Conservation (phyloP, 2,888 invertebrate genomes). For the Pyrocoelia pectoralis region DNA sequence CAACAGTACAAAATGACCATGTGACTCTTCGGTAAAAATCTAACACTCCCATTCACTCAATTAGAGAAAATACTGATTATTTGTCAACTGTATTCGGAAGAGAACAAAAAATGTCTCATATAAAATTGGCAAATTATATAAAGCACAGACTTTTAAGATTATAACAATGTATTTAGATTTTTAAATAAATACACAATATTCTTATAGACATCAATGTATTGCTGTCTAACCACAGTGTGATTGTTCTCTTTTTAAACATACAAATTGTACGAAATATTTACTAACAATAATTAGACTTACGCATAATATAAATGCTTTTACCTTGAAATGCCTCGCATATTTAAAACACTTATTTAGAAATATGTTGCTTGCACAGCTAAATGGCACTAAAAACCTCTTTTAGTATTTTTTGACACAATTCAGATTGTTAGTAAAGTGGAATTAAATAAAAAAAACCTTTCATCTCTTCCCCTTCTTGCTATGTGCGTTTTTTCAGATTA, state of each 20-base stretch:
- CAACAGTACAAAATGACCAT: neutral
- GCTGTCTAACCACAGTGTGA: constrained; percentile 47
- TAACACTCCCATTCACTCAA: constrained; percentile 7
- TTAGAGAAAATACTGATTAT: constrained; percentile 33
- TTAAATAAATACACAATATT: neutral
- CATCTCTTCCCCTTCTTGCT: neutral
- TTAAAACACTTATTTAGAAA: constrained; percentile 14
- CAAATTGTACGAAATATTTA: constrained; percentile 17
- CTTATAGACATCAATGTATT: constrained; percentile 41
- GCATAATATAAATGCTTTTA: constrained; percentile 20
- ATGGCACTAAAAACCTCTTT: constrained; percentile 29
- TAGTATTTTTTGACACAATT: constrained; percentile 30
- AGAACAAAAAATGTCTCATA: neutral
- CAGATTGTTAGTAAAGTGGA: neutral
- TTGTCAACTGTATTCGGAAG: constrained; percentile 23
- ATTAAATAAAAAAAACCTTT: neutral
- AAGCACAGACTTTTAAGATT: too few relatives aligned
- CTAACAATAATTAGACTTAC: neutral
- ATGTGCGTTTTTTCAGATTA: neutral
- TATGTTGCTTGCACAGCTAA: constrained; percentile 25
- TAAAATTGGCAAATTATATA: too few relatives aligned
- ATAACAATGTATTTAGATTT: neutral
- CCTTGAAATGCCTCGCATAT: constrained; percentile 4
- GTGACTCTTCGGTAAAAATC: constrained; percentile 5
- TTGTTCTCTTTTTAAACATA: constrained; percentile 38